Evolutionary conservation across 2,888 invertebrate genomes (phyloP), one percentile per base, ranked within the genome.

Genomic region (Monopis laevigella): DNA sequence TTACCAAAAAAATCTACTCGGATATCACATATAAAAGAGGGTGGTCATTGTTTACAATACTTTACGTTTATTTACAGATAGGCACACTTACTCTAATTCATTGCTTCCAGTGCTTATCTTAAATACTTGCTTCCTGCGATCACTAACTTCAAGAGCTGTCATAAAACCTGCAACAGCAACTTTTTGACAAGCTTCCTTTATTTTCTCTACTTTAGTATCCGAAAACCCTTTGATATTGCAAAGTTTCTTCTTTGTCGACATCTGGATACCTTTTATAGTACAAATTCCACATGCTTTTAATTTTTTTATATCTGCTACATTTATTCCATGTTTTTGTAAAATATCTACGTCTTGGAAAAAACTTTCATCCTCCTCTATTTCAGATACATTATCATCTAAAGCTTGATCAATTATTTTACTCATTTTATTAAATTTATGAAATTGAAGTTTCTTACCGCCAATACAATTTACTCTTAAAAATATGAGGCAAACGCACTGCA

Each of bases 201-300:
- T 90, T 81, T 89, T 89, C 43, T 89, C 88, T 36, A 91, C 88
- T 73, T 90, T 90, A 3, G 85, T 86, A 52, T 90, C 89, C 13
- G 89, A 88, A 55, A 92, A 86, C 3, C 90, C 91, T 73, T 90
- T 89, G 40, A 91, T 87, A 49, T 82, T 83, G 51, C 85, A 83
- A 41, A 92, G 60, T 56, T 86, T 88, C 58, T 88, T 90, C 55
- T 84, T 85, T 8, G 90, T 90, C 2, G 84, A 86, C 92, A 92
- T 92, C 60, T 90, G 88, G 42, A 92, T 80, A 1, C 92, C 92
- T 75, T 89, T 90, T 36, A 92, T 84, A 0, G 92, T 92, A 55
- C 90, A 91, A 53, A 92, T 89, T 48, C 92, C 92, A 35, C 85
- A 83, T 10, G 83, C 78, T 65, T 92, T 90, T 49, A 92, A 63